Conservation (phyloP, 2,888 invertebrate genomes). For the Eurois occulta region DNA sequence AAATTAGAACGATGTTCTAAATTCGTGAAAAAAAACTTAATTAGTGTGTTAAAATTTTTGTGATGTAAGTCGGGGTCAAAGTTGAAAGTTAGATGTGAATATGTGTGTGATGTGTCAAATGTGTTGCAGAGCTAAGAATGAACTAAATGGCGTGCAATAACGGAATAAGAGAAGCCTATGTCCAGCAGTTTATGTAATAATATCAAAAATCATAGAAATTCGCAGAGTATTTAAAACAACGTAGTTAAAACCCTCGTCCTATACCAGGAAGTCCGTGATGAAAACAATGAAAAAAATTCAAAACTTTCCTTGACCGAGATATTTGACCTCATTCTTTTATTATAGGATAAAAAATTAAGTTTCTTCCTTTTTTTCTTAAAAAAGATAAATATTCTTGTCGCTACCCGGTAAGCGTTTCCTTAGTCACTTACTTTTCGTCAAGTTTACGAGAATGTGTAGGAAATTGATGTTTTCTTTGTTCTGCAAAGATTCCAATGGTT, state of each 20-base stretch:
- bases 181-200: neutral
- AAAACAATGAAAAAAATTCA: constrained; percentile 36
- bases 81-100: no score
- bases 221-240: neutral
- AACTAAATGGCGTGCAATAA: neutral
- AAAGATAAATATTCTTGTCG: constrained; percentile 34
- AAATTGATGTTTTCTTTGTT: constrained; percentile 13
- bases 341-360: constrained; percentile 50
- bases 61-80: no score
- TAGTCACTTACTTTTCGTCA: constrained; percentile 25
- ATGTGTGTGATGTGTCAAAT: no score
- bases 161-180: neutral
- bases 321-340: constrained; percentile 64
- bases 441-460: constrained; percentile 23
- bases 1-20: neutral
- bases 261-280: neutral
- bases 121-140: neutral
- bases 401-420: constrained; percentile 28
- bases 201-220: neutral
- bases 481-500: constrained; percentile 2
- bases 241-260: neutral
- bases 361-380: constrained; percentile 30
- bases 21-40: no score
- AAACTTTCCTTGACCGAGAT: constrained; percentile 63
- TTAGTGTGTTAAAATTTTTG: no score